Percentiles rank a stretch among this genome's conserved stretches.
Evolutionary conservation across 2,113 vertebrate genomes (phyloP).

Genomic region (Microcebus tavaratra): DNA sequence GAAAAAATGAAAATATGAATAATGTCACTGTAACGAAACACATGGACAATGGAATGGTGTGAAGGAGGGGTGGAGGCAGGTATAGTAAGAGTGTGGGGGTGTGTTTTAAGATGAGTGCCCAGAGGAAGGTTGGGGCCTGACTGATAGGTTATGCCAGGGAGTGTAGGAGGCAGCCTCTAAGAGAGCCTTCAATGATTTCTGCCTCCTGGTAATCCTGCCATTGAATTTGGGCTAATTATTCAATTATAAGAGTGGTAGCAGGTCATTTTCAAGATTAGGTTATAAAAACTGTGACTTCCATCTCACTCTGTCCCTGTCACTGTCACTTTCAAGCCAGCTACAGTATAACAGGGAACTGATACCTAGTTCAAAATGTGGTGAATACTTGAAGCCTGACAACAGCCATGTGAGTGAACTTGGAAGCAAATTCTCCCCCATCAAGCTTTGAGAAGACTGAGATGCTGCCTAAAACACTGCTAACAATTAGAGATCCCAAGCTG

Average conservation of each 20-base stretch:
- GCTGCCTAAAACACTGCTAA: rapidly evolving
- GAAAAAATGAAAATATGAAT: background rate
- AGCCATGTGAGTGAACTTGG: rapidly evolving
- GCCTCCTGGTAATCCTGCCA: background rate
- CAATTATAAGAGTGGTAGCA: background rate
- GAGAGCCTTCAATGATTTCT: rapidly evolving
- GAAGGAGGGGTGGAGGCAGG: background rate
- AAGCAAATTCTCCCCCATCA: rapidly evolving
- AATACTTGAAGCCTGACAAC: background rate
- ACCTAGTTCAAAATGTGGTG: background rate
- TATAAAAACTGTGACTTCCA: background rate
- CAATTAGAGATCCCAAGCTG: background rate
- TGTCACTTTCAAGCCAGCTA: background rate
- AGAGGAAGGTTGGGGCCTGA: background rate
- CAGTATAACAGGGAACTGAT: background rate
- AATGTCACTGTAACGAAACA: background rate
- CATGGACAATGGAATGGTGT: no score
- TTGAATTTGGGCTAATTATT: background rate
- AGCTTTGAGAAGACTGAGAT: background rate
- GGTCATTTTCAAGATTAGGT: background rate
- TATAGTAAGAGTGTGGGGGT: rapidly evolving
- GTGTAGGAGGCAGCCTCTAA: background rate
- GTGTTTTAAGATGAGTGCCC: background rate
- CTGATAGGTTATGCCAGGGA: rapidly evolving
- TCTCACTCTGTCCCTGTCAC: background rate